phyloP scores from a whole-genome alignment of 2,888 invertebrate genomes.

The Amphimallon solstitiale region DNA sequence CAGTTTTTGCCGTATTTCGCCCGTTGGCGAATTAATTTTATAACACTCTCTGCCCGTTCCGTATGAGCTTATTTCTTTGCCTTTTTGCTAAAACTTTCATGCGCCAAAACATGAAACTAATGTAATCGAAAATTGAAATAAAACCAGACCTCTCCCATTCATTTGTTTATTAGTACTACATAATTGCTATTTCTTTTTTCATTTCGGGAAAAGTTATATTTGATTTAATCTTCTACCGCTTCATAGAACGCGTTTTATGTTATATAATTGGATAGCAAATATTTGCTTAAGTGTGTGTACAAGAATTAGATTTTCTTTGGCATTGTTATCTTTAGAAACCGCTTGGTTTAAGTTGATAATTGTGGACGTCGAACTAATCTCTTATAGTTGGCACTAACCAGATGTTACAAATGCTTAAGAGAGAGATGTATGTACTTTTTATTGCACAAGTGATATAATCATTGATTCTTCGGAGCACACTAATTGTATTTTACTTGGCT shows the following conservation, averaged over 20 bases:
- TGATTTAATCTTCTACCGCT: background rate
- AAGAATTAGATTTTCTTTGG: background rate
- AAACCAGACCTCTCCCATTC: background rate
- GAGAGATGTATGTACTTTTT: no score
- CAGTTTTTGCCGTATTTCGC: slow-evolving; percentile 15
- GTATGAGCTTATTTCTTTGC: background rate
- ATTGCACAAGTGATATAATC: no score
- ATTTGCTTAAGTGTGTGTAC: background rate
- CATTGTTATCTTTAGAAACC: no score
- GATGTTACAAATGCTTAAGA: no score
- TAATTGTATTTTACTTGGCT: no score
- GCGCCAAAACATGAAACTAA: background rate
- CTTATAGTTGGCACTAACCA: no score
- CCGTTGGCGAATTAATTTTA: no score
- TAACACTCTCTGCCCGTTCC: background rate
- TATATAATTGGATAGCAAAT: background rate
- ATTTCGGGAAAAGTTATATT: background rate
- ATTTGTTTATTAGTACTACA: background rate
- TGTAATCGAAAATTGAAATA: slow-evolving; percentile 9
- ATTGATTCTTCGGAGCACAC: no score
- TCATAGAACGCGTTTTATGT: background rate
- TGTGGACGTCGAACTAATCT: no score
- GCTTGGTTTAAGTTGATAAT: no score
- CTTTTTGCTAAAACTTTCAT: background rate
- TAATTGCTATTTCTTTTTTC: background rate